Conservation (phyloP, 2,888 invertebrate species). For the Chrysomela aeneicollis region DNA sequence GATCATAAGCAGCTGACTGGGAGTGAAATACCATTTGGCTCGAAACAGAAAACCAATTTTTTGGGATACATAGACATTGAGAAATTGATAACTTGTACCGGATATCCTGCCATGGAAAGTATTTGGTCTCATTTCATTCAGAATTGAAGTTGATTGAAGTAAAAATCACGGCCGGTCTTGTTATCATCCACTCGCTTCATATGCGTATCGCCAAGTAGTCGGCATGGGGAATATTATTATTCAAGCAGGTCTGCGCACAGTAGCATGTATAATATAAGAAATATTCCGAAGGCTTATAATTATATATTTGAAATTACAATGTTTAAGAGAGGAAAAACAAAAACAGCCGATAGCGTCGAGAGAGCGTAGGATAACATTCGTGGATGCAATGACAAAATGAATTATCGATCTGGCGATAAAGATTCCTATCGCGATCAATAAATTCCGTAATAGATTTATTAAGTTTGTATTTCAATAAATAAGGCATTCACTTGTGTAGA, state of each 20-base stretch:
- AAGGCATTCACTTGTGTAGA: constrained; percentile 12
- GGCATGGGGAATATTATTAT: constrained; percentile 26
- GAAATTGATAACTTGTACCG: too few relatives aligned
- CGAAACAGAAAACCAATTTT: too few relatives aligned
- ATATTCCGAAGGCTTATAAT: constrained; percentile 58
- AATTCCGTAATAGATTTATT: constrained; percentile 50
- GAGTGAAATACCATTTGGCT: too few relatives aligned
- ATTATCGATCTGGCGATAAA: constrained; percentile 44
- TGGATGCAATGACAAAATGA: constrained; percentile 50
- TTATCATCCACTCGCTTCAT: constrained; percentile 20
- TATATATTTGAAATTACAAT: constrained; percentile 62
- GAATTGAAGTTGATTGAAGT: too few relatives aligned
- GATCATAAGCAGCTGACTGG: too few relatives aligned
- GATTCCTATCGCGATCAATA: constrained; percentile 43
- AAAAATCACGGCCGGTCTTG: not conserved
- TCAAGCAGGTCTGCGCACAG: constrained; percentile 53
- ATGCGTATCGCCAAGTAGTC: constrained; percentile 30
- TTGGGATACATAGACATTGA: too few relatives aligned
- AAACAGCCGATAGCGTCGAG: constrained; percentile 18
- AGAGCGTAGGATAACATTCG: constrained; percentile 48
- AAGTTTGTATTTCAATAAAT: constrained; percentile 30
- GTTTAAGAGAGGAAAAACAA: constrained; percentile 58
- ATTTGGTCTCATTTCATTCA: too few relatives aligned
- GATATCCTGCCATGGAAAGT: too few relatives aligned
- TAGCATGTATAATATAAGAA: constrained; percentile 62